Conservation (phyloP, 2,888 invertebrate species). For the Netelia melanura region DNA sequence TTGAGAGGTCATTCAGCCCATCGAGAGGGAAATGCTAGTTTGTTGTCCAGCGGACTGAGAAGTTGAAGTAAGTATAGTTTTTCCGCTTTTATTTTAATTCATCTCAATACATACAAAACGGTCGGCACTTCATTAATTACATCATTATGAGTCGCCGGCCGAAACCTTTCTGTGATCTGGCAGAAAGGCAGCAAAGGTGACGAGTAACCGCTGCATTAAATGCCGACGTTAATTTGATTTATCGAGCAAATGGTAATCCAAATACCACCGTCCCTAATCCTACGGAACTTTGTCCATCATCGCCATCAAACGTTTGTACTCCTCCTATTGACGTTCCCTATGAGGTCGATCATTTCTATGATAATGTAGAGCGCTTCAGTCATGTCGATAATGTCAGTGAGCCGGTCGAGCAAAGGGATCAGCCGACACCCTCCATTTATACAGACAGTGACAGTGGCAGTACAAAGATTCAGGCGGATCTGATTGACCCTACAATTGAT, state of each 20-base stretch:
- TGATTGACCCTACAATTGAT: neutral
- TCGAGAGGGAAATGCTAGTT: too few relatives aligned
- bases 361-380: too few relatives aligned
- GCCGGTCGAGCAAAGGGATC: too few relatives aligned
- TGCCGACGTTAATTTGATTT: neutral
- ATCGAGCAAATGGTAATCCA: neutral
- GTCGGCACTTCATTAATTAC: neutral
- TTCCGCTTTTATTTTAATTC: too few relatives aligned
- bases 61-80: too few relatives aligned
- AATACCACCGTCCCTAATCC: neutral
- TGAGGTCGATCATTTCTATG: too few relatives aligned
- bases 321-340: too few relatives aligned
- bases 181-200: conserved; percentile 19
- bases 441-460: neutral
- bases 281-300: neutral
- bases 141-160: neutral
- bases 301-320: neutral
- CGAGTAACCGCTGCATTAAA: neutral
- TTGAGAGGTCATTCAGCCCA: too few relatives aligned
- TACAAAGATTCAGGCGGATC: neutral
- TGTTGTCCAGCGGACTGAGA: too few relatives aligned
- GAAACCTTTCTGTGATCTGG: neutral
- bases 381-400: too few relatives aligned
- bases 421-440: neutral
- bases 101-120: too few relatives aligned